A percentile compares a stretch with the other conserved stretches of the same genome.
Conservation (phyloP, 2,797 vertebrate genomes). For the Capromys pilorides region DNA sequence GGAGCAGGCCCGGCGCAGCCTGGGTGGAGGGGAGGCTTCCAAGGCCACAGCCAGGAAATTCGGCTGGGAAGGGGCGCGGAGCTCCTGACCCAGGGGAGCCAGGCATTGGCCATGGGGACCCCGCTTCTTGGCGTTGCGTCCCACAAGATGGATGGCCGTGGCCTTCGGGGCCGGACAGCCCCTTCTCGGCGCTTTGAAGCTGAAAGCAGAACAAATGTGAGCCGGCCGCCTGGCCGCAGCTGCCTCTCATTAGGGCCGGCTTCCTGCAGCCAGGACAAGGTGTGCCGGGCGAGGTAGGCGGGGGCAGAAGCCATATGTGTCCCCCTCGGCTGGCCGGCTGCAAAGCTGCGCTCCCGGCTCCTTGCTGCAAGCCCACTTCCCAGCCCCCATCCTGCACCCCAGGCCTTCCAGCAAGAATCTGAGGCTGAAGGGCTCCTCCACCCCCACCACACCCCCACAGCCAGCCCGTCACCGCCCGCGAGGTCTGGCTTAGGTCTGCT, state of each 20-base stretch:
- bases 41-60: background rate
- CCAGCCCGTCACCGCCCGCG: conserved; percentile 13
- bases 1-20: background rate
- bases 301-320: conserved; percentile 76
- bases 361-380: background rate
- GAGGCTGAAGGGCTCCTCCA: background rate
- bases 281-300: conserved; percentile 73
- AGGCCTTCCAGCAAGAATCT: background rate
- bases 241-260: conserved; percentile 83
- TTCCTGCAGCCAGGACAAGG: conserved; percentile 77
- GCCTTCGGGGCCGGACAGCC: conserved; percentile 83
- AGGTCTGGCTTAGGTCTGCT: background rate
- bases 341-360: conserved; percentile 66
- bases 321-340: conserved; percentile 68
- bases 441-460: background rate
- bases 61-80: background rate
- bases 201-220: conserved; percentile 85
- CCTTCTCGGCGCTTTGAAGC: conserved; percentile 83
- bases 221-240: conserved; percentile 78
- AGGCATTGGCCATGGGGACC: conserved; percentile 53
- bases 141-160: conserved; percentile 82
- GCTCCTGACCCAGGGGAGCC: background rate
- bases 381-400: background rate
- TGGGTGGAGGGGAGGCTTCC: background rate
- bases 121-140: conserved; percentile 55